phyloP scores from a whole-genome alignment of 2,888 invertebrate species.

The Saturnia japonica region DNA sequence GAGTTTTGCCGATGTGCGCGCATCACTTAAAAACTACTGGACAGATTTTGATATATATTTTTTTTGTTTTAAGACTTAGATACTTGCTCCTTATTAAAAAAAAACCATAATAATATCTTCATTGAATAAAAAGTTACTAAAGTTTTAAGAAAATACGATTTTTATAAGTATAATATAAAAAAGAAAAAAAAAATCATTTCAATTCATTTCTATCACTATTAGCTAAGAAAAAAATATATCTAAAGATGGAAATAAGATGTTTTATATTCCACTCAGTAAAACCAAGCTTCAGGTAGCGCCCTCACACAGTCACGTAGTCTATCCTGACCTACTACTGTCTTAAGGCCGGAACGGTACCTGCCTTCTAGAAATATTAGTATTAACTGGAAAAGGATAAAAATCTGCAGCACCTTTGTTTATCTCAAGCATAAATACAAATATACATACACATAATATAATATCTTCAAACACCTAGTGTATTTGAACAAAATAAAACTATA shows the following conservation, averaged over 20 bases:
- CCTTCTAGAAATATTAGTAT: neutral
- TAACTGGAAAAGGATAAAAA: neutral
- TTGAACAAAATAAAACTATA: neutral
- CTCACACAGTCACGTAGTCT: constrained; percentile 7
- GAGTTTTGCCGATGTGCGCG: too few relatives aligned
- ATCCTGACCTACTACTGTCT: constrained; percentile 15
- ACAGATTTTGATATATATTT: too few relatives aligned
- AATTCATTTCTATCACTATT: neutral
- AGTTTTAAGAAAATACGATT: too few relatives aligned
- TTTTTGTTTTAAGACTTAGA: too few relatives aligned
- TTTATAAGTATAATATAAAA: neutral
- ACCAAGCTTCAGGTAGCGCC: constrained; percentile 11
- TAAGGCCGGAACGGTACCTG: constrained; percentile 15
- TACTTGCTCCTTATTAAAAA: too few relatives aligned
- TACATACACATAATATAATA: neutral
- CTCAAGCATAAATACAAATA: neutral
- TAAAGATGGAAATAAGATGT: neutral
- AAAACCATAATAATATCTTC: too few relatives aligned
- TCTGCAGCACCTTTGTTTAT: neutral
- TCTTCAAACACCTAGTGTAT: neutral
- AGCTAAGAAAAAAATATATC: neutral
- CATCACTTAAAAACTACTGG: too few relatives aligned
- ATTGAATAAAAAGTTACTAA: too few relatives aligned
- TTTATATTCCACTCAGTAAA: constrained; percentile 14
- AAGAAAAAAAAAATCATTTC: too few relatives aligned